phyloP scores from a whole-genome alignment of 2,113 vertebrate genomes.

The Pholis gunnellus region DNA sequence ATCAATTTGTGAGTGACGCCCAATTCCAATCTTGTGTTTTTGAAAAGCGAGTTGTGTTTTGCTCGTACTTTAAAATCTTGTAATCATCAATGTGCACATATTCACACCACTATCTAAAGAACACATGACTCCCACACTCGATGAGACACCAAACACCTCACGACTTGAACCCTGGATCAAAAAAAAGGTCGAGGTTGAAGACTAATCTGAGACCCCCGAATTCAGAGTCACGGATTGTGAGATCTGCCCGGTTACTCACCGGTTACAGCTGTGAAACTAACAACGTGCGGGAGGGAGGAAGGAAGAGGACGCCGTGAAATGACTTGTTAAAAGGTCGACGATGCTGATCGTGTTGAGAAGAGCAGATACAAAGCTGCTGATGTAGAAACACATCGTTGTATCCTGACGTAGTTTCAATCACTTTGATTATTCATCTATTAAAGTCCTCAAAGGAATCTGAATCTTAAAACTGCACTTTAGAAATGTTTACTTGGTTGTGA shows the following conservation, averaged over 20 bases:
- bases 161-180: neutral
- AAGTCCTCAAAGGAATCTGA: neutral
- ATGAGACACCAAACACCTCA: neutral
- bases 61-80: neutral
- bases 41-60: neutral
- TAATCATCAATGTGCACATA: neutral
- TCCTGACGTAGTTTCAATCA: neutral
- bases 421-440: neutral
- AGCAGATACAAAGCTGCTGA: neutral
- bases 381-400: too few species aligned
- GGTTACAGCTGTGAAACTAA: neutral
- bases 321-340: slow-evolving; percentile 1
- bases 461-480: neutral
- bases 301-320: neutral
- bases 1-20: neutral
- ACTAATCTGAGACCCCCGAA: neutral
- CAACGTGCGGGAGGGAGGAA: neutral
- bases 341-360: neutral
- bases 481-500: neutral
- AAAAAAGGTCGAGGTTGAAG: neutral
- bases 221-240: rapidly evolving
- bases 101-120: neutral
- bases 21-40: neutral
- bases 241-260: neutral
- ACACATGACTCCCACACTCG: neutral